A percentile compares a stretch with the other conserved stretches of the same genome.
Conservation (phyloP, 2,888 invertebrate genomes). For the Cinara cedri region DNA sequence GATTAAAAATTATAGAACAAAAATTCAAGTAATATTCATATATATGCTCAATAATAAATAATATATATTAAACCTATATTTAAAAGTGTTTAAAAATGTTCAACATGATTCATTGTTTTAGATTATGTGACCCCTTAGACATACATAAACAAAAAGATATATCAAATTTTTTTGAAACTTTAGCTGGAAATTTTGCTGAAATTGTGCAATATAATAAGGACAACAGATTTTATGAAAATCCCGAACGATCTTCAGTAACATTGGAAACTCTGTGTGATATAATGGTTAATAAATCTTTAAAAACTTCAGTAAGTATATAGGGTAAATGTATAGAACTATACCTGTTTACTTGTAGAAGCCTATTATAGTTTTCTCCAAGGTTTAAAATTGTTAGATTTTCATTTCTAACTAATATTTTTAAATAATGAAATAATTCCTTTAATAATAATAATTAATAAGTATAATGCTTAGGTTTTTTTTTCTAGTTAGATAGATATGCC, state of each 20-base stretch:
- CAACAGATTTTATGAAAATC: constrained; percentile 70
- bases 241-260: constrained; percentile 67
- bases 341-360: too few relatives aligned
- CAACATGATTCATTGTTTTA: constrained; percentile 61
- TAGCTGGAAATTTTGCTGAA: constrained; percentile 86
- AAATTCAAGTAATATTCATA: constrained; percentile 71
- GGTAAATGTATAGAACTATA: too few relatives aligned
- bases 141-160: constrained; percentile 71
- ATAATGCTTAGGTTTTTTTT: constrained; percentile 4
- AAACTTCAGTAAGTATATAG: constrained; percentile 64
- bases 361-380: neutral
- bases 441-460: neutral
- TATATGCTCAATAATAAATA: neutral
- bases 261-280: constrained; percentile 82
- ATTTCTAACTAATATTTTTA: too few relatives aligned
- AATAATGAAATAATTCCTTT: too few relatives aligned
- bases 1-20: constrained; percentile 71
- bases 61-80: neutral
- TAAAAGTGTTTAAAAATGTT: neutral
- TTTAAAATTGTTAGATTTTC: too few relatives aligned
- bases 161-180: constrained; percentile 78
- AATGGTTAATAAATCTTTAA: constrained; percentile 70
- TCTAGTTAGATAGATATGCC: constrained; percentile 72
- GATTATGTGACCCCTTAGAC: constrained; percentile 77
- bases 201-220: constrained; percentile 95